Evolutionary conservation across 37 sponge, comb jelly and placozoan species (phyloP), one percentile per base, ranked within the genome.

Genomic region (Mnemiopsis leidyi): DNA sequence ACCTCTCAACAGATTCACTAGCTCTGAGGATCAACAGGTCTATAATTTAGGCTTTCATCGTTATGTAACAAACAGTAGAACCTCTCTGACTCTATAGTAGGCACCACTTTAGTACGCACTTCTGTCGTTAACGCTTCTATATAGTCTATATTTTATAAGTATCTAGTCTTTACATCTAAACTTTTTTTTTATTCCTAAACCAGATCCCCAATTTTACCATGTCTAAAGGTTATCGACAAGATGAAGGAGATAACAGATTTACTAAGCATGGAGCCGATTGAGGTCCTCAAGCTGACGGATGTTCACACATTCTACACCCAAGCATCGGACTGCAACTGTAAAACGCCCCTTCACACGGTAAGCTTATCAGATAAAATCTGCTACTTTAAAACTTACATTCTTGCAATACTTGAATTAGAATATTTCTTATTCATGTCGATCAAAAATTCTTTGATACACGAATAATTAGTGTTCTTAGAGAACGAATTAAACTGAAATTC

Each of bases 11-110:
- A 38, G 61, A 18, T 85, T 32, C 35, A 85, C 61, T 13, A n/a
- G 36, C 61, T 40, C 61, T 1, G 90, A 85, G 48, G 90, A 85
- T 39, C 90, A 85, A 18, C 90, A 85, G 90, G 90, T 85, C n/a
- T n/a, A n/a, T n/a, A n/a, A n/a, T n/a, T n/a, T n/a, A n/a, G n/a
- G n/a, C n/a, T n/a, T n/a, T n/a, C n/a, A n/a, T n/a, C n/a, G n/a
- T n/a, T n/a, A n/a, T n/a, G n/a, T n/a, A n/a, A n/a, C n/a, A n/a
- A n/a, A n/a, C n/a, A n/a, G n/a, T n/a, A n/a, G n/a, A n/a, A n/a
- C n/a, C n/a, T n/a, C n/a, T n/a, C n/a, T n/a, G n/a, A n/a, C n/a
- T n/a, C n/a, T n/a, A n/a, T n/a, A n/a, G n/a, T n/a, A n/a, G n/a
- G n/a, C n/a, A n/a, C n/a, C n/a, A n/a, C n/a, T n/a, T n/a, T n/a